Percentiles rank a stretch among this genome's conserved stretches.
phyloP scores from a whole-genome alignment of 2,888 invertebrate species.

The Eupeodes latifasciatus region DNA sequence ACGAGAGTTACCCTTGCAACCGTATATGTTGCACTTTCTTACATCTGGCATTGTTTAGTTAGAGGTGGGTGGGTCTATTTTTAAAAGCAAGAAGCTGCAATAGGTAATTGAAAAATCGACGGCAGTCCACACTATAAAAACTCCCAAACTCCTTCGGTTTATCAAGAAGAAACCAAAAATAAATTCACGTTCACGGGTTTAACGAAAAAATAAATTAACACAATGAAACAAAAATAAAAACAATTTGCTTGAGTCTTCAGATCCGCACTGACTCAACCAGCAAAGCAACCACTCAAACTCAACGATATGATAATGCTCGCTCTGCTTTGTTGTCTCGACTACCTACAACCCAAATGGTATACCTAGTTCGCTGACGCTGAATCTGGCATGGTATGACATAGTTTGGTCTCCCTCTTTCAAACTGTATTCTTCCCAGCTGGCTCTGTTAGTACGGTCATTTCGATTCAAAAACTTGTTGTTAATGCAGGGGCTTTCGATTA shows the following conservation, averaged over 20 bases:
- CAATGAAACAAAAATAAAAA: constrained; percentile 4
- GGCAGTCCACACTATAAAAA: not conserved
- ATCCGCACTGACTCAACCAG: constrained; percentile 24
- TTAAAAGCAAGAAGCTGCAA: not conserved
- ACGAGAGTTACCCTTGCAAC: constrained; percentile 82
- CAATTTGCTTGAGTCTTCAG: constrained; percentile 47
- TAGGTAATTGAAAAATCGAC: not conserved
- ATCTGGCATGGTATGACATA: not conserved
- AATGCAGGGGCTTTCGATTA: constrained; percentile 50
- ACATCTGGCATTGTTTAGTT: constrained; percentile 80
- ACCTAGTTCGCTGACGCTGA: constrained; percentile 5
- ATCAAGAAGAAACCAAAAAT: not conserved
- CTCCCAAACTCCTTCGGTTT: not conserved
- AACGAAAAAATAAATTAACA: constrained; percentile 5
- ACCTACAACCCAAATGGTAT: not conserved
- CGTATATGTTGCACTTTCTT: constrained; percentile 82
- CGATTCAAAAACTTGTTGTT: constrained; percentile 29
- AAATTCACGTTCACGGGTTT: not conserved
- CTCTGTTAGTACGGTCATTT: not conserved
- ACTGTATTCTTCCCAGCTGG: not conserved
- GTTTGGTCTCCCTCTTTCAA: constrained; percentile 55
- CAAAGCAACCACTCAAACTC: no score
- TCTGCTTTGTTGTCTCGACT: no score
- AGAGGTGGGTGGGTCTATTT: no score
- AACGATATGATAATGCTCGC: no score